These are phyloP conservation scores for Anadara kagoshimensis DNA, from an alignment of 1,140 invertebrate species.

Conservation along the genomic window DNA sequence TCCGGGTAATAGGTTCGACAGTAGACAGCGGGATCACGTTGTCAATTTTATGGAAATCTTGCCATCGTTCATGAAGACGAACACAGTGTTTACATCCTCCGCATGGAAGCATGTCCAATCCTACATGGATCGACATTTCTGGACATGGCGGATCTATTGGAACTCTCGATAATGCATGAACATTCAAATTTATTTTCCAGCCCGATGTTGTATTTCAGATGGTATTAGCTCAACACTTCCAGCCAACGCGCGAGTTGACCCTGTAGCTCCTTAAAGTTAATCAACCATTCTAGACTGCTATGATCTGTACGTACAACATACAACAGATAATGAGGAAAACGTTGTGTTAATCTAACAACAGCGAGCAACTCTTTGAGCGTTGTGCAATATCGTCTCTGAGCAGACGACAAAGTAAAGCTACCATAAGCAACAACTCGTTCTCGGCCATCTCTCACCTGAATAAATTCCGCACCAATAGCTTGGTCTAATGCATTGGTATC, in stretches of 20 bases:
- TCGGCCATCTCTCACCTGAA: slow-evolving; percentile 11
- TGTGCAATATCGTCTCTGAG: slow-evolving; percentile 47
- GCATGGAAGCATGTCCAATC: slow-evolving; percentile 12
- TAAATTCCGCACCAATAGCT: slow-evolving; percentile 27
- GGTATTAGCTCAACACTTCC: slow-evolving; percentile 42
- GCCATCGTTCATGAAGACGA: slow-evolving; percentile 17
- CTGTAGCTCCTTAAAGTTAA: slow-evolving; percentile 35
- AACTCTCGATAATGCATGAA: slow-evolving; percentile 45
- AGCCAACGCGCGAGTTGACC: slow-evolving; percentile 58
- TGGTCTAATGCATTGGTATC: slow-evolving; percentile 26
- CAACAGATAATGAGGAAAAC: slow-evolving; percentile 45
- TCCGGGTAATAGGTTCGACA: too few species aligned
- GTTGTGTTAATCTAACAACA: slow-evolving; percentile 30
- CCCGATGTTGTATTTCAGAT: slow-evolving; percentile 51
- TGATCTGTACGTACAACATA: slow-evolving; percentile 52
- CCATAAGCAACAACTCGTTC: slow-evolving; percentile 10
- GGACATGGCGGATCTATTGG: background rate
- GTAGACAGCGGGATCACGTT: background rate
- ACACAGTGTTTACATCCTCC: slow-evolving; percentile 30
- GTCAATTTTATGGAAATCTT: slow-evolving; percentile 12
- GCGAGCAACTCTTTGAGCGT: slow-evolving; percentile 49
- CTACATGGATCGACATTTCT: slow-evolving; percentile 12
- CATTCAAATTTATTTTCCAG: slow-evolving; percentile 51
- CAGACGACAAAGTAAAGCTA: slow-evolving; percentile 7
- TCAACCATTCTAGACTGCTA: slow-evolving; percentile 43